Base-by-base conservation (phyloP, 2,797 vertebrate species). In the Enteromius thamalakanensis region DNA sequence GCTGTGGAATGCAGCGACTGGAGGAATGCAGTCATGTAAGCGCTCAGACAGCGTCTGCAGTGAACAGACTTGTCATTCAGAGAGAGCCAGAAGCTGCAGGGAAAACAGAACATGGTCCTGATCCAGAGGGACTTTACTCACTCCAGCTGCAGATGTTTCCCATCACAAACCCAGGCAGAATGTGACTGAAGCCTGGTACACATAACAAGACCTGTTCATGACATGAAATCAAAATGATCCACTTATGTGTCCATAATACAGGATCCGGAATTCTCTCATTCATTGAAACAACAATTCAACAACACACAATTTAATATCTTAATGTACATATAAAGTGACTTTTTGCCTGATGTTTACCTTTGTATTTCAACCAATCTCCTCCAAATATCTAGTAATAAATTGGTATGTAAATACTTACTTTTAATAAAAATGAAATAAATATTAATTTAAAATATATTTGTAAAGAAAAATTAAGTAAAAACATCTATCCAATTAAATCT, bases 71-170 rank as follows among this genome's bases (percentile, higher is more conserved):
- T 68, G 51, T 86, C 76, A 71, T 79, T 87, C 82, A 85, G 77
- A 49, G 58, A 32, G 45, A 79, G 76, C 53, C 82, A 82, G 82
- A 79, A 86, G 29, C 60, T 32, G 3, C 26, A 12, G 29, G 60
- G 85, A 89, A 90, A 79, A 85, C 80, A 70, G 80, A 74, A 86
- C 86, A 79, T 80, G 32, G 65, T 21, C 68, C 87, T 87, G 84
- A 89, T 90, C 87, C 85, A 81, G 53, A 67, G 71, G 89, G 68
- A 76, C 26, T 60, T 89, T 55, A 58, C 76, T 58, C 71, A 51
- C 74, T 67, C 77, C 42, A 19, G 42, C 21, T 86, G 47, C 92
- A 93, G 93, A 92, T 91, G 93, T 91, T 93, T 92, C 84, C 87
- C 86, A 91, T 92, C 91, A 90, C 81, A 80, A 85, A 87, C 83